Evolutionary conservation across 2,888 invertebrate species (phyloP), one percentile per base, ranked within the genome.

Genomic region (Caenorhabditis sp.): DNA sequence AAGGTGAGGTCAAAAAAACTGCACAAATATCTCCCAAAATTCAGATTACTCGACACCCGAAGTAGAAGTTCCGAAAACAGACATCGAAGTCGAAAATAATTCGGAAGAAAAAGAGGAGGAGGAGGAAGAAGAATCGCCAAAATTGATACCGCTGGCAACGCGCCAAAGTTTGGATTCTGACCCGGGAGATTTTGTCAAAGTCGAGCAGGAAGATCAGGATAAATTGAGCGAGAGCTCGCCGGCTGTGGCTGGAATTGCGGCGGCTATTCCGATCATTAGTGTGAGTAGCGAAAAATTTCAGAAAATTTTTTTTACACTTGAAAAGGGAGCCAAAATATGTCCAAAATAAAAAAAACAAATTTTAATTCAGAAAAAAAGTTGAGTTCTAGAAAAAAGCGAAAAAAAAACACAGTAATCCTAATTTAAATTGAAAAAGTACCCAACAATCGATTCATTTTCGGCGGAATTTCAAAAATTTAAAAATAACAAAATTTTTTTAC

Each of bases 161-260:
- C 58, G 74, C 5, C 63, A 66, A 6, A 74, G 74, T 49, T 62
- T 74, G 21, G 74, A 74, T 49, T 74, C 74, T 17, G 74, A 74
- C 58, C 74, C 74, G 10, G 69, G 74, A 58, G 74, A 74, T 57
- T 74, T 74, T 43, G 74, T 63, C 31, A 74, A 74, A 49, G 74
- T 73, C 14, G 66, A 69, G 31, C 68, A 69, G 23, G 71, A 66
- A 23, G 69, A 69, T 8, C 68, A 65, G 26, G 67, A 64, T 3
- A 73, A 73, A 26, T 37, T 68, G 50, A 58, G 58, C n/a, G 68
- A 68, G 3, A 31, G 64, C 23, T 66, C 69, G n/a, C 69, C 74
- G 49, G 74, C 74, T 36, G 69, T 74, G 8, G 69, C 74, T 27
- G 74, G 74, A 57, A 58, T 74, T 23, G 74, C 74, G 19, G 74